Evolutionary conservation across 1,140 invertebrate species (phyloP), one percentile per base, ranked within the genome.

Genomic region (Drosophila paulistorum): DNA sequence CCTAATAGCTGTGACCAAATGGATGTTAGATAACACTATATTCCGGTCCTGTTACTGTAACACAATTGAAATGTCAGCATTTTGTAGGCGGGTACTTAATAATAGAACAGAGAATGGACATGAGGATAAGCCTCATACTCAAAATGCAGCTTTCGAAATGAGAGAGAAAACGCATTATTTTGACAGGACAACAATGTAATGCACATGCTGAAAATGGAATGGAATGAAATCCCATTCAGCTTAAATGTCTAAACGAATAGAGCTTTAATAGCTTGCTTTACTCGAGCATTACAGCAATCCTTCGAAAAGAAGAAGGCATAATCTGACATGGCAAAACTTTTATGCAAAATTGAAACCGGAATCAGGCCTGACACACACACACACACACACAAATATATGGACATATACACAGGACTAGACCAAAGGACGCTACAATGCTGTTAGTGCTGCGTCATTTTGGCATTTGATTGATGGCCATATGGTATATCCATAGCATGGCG

Each of bases 281-380:
- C 42, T 2, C 23, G 11, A 11, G 20, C 2, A 23, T 51, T 51
- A 10, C 17, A 42, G 23, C 37, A 17, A 37, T 35, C 26, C n/a
- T 35, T 39, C 33, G 30, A 6, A 59, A 35, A 39, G 57, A 69
- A 61, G 63, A 69, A 61, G 63, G 17, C 45, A 51, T 51, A 57
- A 59, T 61, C 77, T 76, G 65, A 82, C 79, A 66, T 59, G 20
- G 64, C 79, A 67, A 66, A 86, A 82, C 65, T 77, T 77, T 68
- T 83, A 83, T 79, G 76, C 68, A 77, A 86, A 86, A 86, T 81
- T 71, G 76, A 74, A 87, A 70, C 72, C 83, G 83, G 82, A 86
- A 79, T 71, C 79, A 68, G 26, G 26, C 33, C 65, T 14, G 14
- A 33, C 20, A 23, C 68, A 58, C 35, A 51, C 68, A 66, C 57